Evolutionary conservation across 2,888 invertebrate species (phyloP), one percentile per base, ranked within the genome.

Genomic region (Oxyscelio sp.): DNA sequence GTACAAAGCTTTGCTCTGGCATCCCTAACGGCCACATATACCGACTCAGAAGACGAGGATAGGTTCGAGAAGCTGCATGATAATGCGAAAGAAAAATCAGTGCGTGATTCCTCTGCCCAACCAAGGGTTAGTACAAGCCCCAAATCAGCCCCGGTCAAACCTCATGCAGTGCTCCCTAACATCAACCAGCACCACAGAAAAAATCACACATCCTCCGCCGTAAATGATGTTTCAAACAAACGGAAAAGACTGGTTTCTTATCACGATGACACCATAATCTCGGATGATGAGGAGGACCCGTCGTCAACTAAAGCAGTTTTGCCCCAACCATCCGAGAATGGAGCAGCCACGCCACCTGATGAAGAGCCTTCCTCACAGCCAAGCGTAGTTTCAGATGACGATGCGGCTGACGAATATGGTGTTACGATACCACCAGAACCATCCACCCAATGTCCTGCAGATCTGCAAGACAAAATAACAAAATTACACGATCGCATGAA

Each of bases 41-140:
- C 98, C 0, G 98, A 98, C 94, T 98, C 98, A 0, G 98, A 98
- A 94, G 97, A 97, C 65, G 98, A 98, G 94, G 98, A 97, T 89
- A 97, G 97, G 83, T 95, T 95, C 93, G 95, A 96, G 91, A 96
- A 96, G 86, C 95, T 95, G 19, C 95, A 95, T 68, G 95, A 96
- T 87, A 95, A 95, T 80, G 94, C 93, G 79, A 83, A 74, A 17
- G 91, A 91, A 88, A 87, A 90, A 86, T 91, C 90, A 85, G 91
- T 91, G 88, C 90, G 92, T 89, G 92, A 92, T 92, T 88, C 89
- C 88, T 90, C 90, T 90, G 90, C 89, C 89, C 90, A 90, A 77
- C 90, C 91, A 90, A 91, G 90, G 89, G 89, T 88, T 90, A 66
- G 88, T 90, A 89, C 88, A 89, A 94, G 92, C 90, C 92, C 93